Base-by-base conservation (phyloP, 23 tunicate genomes). In the Aplidium turbinatum region DNA sequence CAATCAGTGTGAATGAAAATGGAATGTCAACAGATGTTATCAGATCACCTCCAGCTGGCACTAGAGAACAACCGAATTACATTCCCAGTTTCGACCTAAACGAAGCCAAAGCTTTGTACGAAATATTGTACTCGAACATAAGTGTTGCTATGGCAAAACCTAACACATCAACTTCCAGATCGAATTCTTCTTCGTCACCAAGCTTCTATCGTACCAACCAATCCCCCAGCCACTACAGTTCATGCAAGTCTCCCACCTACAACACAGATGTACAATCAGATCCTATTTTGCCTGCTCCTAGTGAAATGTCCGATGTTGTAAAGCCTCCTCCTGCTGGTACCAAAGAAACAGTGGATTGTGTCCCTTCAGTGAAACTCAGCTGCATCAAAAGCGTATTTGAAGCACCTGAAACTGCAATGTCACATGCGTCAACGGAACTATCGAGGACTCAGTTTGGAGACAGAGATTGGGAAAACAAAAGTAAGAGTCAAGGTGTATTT, bases 261-360 rank as follows among this genome's bases (percentile, higher is more conserved):
- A 60, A 23, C n/a, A 60, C 34, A 11, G 52, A 19, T 22, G 50
- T 42, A 9, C 23, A 13, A 3, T 24, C 58, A 3, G 35, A 58
- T 16, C 2, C 38, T n/a, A 31, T 5, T 13, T 4, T 7, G 16
- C 3, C 3, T 4, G 27, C 72, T 18, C 38, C 27, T 5, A 66
- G 72, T 25, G 76, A 70, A 47, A 85, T 70, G 78, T 61, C 81
- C 1, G 91, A 91, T 9, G 83, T 91, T 11, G 85, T 91, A 18
- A 70, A 83, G n/a, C 91, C 97, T 13, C 86, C 78, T 7, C 97
- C 97, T 4, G 97, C 97, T 16, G 97, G 97, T 3, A 91, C 97
- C 3, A 91, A 84, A 58, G 97, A 91, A 66, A 55, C 83, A n/a
- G 71, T 83, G 31, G 86, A 79, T 27, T 74, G 80, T 57, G 79